Conservation (phyloP, 2,888 invertebrate genomes). For the Oligia fasciuncula region DNA sequence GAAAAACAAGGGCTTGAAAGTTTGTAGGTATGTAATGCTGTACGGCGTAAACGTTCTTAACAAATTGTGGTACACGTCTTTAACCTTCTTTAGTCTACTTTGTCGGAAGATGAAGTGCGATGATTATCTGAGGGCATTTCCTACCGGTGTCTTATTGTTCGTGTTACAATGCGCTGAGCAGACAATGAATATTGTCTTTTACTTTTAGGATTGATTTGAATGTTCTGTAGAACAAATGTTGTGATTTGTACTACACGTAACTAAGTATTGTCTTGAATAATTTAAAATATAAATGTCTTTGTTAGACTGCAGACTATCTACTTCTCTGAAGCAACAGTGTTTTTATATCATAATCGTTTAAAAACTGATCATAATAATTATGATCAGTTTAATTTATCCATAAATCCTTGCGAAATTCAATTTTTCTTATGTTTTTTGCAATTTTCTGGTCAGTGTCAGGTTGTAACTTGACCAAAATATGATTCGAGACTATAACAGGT, state of each 20-base stretch:
- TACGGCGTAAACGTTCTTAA: too few species aligned
- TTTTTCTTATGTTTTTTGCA: too few species aligned
- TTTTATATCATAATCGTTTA: too few species aligned
- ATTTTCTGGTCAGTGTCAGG: too few species aligned
- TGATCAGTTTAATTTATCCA: too few species aligned
- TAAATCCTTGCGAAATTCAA: too few species aligned
- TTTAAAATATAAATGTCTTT: background rate
- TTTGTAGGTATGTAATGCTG: too few species aligned
- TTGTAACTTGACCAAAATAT: too few species aligned
- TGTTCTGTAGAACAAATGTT: conserved; percentile 6
- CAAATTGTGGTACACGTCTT: conserved; percentile 35
- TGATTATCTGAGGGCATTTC: conserved; percentile 80
- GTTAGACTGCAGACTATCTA: background rate
- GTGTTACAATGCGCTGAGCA: conserved; percentile 72
- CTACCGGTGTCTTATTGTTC: conserved; percentile 78
- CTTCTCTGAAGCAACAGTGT: background rate
- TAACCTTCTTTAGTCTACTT: conserved; percentile 62
- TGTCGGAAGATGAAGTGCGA: conserved; percentile 77
- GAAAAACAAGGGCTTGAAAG: too few species aligned
- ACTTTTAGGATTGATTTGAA: conserved; percentile 29
- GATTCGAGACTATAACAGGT: too few species aligned
- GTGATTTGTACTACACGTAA: background rate
- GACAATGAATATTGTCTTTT: conserved; percentile 73
- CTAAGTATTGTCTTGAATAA: background rate
- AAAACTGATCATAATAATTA: too few species aligned